Conservation (phyloP, 2,113 vertebrate genomes). For the Proteles cristata region DNA sequence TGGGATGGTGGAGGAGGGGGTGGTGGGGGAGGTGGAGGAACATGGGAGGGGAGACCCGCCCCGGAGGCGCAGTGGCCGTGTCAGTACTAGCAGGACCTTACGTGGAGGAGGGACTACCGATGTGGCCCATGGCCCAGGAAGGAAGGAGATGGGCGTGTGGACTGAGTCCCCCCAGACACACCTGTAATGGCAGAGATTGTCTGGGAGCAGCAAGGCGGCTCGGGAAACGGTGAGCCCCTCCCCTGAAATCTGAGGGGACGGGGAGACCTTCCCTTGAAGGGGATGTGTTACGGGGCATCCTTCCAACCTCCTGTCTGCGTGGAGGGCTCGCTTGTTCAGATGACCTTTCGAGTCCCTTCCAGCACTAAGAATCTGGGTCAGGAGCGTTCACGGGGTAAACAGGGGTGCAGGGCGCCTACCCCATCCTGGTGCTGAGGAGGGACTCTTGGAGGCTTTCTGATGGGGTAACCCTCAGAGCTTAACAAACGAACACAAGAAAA, state of each 20-base stretch:
- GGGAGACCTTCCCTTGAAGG: not conserved
- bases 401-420: fast-evolving
- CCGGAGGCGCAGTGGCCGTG: not conserved
- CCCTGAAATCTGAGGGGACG: fast-evolving
- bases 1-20: fast-evolving
- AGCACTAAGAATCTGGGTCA: not conserved
- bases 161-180: fast-evolving
- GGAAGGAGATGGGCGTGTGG: not conserved
- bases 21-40: fast-evolving
- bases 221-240: not conserved
- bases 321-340: not conserved
- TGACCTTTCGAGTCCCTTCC: not conserved
- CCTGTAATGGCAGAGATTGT: fast-evolving
- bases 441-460: fast-evolving
- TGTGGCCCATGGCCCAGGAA: not conserved
- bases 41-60: not conserved
- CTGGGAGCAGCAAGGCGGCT: fast-evolving
- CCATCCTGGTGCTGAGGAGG: not conserved
- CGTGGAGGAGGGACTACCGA: not conserved
- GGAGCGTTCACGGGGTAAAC: fast-evolving
- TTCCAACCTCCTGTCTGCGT: not conserved
- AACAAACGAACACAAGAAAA: not conserved
- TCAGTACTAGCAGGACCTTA: fast-evolving
- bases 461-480: not conserved
- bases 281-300: fast-evolving